A percentile compares a stretch with the other conserved stretches of the same genome.
Conservation (phyloP, 2,113 vertebrate genomes). For the Mobula birostris region DNA sequence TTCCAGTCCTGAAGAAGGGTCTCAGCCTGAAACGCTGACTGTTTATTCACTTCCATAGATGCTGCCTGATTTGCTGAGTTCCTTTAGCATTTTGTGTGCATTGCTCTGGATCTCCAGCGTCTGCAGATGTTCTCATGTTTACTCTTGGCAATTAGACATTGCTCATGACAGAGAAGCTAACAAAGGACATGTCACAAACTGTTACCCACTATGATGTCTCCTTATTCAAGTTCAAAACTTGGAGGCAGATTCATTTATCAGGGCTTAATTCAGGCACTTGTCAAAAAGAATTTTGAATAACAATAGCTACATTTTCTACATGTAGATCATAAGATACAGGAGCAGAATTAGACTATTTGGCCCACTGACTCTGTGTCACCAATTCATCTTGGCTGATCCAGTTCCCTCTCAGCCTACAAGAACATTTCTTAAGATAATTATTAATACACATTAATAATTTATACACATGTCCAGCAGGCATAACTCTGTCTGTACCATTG, state of each 20-base stretch:
- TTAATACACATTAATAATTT: background rate
- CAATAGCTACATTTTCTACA: background rate
- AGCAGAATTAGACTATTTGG: too few species aligned
- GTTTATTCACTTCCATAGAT: too few species aligned
- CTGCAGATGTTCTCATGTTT: too few species aligned
- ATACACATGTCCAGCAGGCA: background rate
- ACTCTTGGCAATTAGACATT: background rate
- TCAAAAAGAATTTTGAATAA: background rate
- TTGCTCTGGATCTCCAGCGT: too few species aligned
- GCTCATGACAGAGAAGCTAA: background rate
- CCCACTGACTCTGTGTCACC: too few species aligned
- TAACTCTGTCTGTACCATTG: constrained; percentile 70
- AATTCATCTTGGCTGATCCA: too few species aligned
- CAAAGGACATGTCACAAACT: background rate
- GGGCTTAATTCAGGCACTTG: background rate
- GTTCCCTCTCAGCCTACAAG: too few species aligned
- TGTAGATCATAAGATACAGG: too few species aligned
- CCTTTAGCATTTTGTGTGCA: too few species aligned
- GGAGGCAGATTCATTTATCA: background rate
- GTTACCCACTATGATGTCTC: background rate
- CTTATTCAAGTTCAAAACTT: background rate
- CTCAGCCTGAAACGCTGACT: too few species aligned
- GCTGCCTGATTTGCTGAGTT: too few species aligned
- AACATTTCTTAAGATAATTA: background rate
- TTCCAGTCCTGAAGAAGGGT: too few species aligned